Base-by-base conservation (phyloP, 2,797 vertebrate genomes). In the Psittacula derbiana region DNA sequence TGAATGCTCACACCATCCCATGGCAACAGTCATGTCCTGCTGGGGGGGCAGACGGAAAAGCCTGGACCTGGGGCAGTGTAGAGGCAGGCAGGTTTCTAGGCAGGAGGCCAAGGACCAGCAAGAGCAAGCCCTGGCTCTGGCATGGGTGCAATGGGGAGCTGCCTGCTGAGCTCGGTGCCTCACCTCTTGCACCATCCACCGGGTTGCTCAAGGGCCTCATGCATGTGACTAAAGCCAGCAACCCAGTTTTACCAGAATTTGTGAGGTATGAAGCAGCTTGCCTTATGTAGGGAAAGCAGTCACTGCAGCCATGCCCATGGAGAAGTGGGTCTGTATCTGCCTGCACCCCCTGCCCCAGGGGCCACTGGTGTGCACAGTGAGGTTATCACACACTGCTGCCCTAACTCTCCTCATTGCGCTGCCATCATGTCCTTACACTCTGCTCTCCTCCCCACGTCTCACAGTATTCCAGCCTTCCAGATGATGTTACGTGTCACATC, bases 401-500 rank as follows among this genome's bases (percentile, higher is more conserved):
- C 5, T 27, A 73, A 78, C 10, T 36, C 12, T 24, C 24, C 30
- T 67, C n/a, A 21, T 10, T 64, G 52, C 0, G 40, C n/a, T 73
- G 66, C n/a, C 58, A 75, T 43, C 2, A 2, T 0, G 1, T 72
- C 58, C 65, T 86, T 52, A 79, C 2, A n/a, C 23, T 13, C 46
- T 1, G 4, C 28, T 81, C 31, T 62, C 58, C 33, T 25, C 6
- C 21, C 33, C 33, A 4, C 1, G 1, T n/a, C 53, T 65, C 5
- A 4, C 31, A 65, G 21, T 46, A 23, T 31, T 87, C 43, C 43
- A 65, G 49, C 53, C 33, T 60, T 49, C 43, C 38, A 72, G 62
- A 5, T 0, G 1, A 58, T 1, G 4, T 14, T 14, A 53, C 14
- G 17, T 1, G 0, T 23, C 16, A 8, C 40, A 50, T 18, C 19